Evolutionary conservation across 2,113 vertebrate genomes (phyloP), one percentile per base, ranked within the genome.

Genomic region (Onychostoma macrolepis): DNA sequence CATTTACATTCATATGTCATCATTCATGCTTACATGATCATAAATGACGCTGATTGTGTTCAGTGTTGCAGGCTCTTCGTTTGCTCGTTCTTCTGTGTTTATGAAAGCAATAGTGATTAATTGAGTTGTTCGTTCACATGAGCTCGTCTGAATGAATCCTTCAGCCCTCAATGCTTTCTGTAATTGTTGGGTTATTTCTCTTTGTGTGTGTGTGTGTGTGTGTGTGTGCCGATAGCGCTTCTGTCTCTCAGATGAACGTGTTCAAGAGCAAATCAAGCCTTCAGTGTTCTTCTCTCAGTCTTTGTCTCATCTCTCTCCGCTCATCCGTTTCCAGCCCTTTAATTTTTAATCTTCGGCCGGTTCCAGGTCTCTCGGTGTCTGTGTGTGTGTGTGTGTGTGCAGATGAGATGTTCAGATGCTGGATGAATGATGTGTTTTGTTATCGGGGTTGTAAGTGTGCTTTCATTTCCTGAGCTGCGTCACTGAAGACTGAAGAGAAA

Each of bases 381-480:
- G 45, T 4, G 45, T 48, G 11, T 48, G 45, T 48, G 11, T 45
- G 11, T 45, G 7, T 19, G 67, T n/a, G 36, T 10, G 21, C 19
- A 9, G 33, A 41, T 41, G 19, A 24, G 69, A 10, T n/a, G 19
- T n/a, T 74, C 36, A 41, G 71, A 24, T n/a, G 36, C 33, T 24
- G 36, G 33, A 41, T 24, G 33, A 12, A 41, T 74, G 71, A 38
- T 71, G 30, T 19, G 67, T 38, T 74, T 41, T 74, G 71, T 43
- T n/a, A 6, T 45, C 26, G 30, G 36, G n/a, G 30, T 26, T 19
- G 58, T 48, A 45, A 76, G 67, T 45, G 41, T 91, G 88, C 87
- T 85, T 86, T 89, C 38, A 90, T 91, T 92, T 92, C 89, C 90
- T 86, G 82, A 75, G 48, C 85, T 90, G 89, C 90, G 89, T 90